Conservation (phyloP, 2,113 vertebrate species). For the Mesembrinibis cayennensis region DNA sequence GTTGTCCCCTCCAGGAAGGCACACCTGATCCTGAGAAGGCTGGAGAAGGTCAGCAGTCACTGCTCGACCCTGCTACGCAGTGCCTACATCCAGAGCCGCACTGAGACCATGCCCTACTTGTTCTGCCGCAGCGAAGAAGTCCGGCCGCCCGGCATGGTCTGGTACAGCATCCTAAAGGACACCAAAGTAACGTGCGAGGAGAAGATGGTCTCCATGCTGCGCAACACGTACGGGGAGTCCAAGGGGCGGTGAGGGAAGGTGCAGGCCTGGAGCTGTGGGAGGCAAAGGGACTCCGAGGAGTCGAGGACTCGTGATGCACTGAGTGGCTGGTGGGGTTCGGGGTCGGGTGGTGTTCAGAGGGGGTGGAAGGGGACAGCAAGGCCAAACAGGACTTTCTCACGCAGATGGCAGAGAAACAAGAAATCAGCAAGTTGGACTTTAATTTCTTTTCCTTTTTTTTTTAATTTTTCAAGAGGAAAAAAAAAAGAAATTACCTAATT, state of each 20-base stretch:
- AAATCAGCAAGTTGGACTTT: conserved; percentile 52
- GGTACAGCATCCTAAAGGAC: conserved; percentile 91
- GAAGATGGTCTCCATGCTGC: conserved; percentile 93
- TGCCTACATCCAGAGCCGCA: conserved; percentile 93
- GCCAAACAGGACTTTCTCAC: conserved; percentile 70
- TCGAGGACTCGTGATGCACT: conserved; percentile 40
- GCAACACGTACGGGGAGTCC: conserved; percentile 93
- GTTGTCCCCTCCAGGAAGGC: conserved; percentile 84
- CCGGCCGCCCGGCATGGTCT: conserved; percentile 79
- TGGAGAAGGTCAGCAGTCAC: conserved; percentile 91
- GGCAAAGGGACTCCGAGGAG: conserved; percentile 63
- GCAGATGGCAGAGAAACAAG: conserved; percentile 31
- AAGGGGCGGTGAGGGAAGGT: conserved; percentile 91
- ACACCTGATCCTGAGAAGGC: conserved; percentile 89
- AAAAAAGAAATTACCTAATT: conserved; percentile 55
- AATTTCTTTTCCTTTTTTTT: conserved; percentile 35
- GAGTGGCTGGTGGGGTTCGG: conserved; percentile 66
- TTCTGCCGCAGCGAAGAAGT: conserved; percentile 90
- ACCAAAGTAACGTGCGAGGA: conserved; percentile 90
- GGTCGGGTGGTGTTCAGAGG: conserved; percentile 51
- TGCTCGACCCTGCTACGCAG: conserved; percentile 87
- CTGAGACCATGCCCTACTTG: conserved; percentile 91
- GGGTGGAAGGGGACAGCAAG: conserved; percentile 63
- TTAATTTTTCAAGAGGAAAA: conserved; percentile 46
- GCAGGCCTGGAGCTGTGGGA: conserved; percentile 54